phyloP scores from a whole-genome alignment of 2,888 invertebrate species.

The Vesta saturnalis region DNA sequence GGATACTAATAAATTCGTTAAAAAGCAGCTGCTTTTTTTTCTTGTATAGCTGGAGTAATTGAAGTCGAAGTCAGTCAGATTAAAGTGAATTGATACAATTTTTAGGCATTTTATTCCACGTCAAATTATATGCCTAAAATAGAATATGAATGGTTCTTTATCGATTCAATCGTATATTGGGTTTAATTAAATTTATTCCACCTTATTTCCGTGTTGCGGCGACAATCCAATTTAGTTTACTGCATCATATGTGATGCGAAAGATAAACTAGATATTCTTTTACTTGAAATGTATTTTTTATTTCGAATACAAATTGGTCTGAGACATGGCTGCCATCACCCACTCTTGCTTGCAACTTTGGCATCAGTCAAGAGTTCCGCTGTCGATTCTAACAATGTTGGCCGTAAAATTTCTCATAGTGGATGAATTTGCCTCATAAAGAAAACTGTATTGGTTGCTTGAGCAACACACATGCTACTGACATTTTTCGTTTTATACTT shows the following conservation, averaged over 20 bases:
- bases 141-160: background rate
- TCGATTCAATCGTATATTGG: slow-evolving; percentile 1
- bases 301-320: slow-evolving; percentile 43
- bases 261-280: slow-evolving; percentile 22
- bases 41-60: background rate
- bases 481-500: slow-evolving; percentile 61
- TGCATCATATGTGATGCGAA: slow-evolving; percentile 8
- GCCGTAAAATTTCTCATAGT: slow-evolving; percentile 44
- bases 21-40: background rate
- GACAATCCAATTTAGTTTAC: slow-evolving; percentile 10
- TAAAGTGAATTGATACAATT: no score
- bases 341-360: slow-evolving; percentile 46
- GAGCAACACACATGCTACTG: slow-evolving; percentile 59
- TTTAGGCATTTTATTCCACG: no score
- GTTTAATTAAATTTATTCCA: background rate
- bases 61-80: no score
- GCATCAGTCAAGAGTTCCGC: slow-evolving; percentile 58
- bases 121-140: background rate
- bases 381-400: slow-evolving; percentile 53
- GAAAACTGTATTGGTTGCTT: slow-evolving; percentile 45
- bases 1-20: slow-evolving; percentile 2
- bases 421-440: slow-evolving; percentile 39
- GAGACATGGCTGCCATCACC: slow-evolving; percentile 45
- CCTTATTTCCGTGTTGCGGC: background rate
- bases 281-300: slow-evolving; percentile 33